Percentiles rank a stretch among this genome's conserved stretches.
Evolutionary conservation across 2,113 vertebrate genomes (phyloP).

Genomic region (Vidua chalybeata): DNA sequence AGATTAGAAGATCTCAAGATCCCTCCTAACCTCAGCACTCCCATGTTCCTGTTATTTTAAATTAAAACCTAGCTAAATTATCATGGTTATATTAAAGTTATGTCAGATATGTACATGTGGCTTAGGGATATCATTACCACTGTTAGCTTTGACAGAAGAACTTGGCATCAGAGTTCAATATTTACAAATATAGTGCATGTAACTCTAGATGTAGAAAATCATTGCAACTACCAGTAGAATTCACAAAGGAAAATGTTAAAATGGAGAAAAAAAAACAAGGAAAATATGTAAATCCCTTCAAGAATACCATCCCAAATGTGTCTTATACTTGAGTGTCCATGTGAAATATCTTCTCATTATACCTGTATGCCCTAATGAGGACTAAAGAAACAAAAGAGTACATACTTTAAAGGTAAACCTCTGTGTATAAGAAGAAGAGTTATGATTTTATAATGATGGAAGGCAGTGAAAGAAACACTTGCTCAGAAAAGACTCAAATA

Average conservation of each 20-base stretch:
- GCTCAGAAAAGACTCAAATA: background rate
- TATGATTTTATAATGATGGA: background rate
- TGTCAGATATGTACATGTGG: background rate
- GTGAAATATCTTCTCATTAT: background rate
- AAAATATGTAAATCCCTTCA: background rate
- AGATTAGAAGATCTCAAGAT: background rate
- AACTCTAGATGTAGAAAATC: background rate
- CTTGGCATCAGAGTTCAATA: background rate
- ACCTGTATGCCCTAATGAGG: background rate
- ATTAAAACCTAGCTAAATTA: background rate
- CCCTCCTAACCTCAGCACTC: background rate
- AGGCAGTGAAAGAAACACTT: background rate
- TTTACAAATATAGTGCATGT: background rate
- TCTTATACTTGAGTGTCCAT: background rate
- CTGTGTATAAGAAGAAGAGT: background rate
- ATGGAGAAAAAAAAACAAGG: background rate
- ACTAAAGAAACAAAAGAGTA: background rate
- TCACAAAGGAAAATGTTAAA: background rate
- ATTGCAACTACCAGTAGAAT: background rate
- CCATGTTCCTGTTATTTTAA: background rate
- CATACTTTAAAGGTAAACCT: background rate
- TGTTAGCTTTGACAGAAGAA: background rate
- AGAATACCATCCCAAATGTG: background rate
- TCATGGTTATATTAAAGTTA: background rate
- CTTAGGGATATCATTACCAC: background rate